Conservation (phyloP, 2,797 vertebrate species). For the Silurus lanzhouensis region DNA sequence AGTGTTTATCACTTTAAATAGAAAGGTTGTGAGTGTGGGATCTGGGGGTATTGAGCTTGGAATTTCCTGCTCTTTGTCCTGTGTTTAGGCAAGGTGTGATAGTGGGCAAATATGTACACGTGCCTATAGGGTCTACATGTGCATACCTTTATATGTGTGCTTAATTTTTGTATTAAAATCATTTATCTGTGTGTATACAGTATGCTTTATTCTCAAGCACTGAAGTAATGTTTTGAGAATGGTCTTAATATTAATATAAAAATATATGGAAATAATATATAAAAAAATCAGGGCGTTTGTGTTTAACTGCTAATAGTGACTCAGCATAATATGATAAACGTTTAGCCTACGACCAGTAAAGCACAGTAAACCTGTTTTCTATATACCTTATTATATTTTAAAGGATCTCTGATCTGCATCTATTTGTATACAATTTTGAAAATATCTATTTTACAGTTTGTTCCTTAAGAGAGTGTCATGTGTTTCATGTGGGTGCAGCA, state of each 20-base stretch:
- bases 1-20: constrained; percentile 39
- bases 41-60: not conserved
- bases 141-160: not conserved
- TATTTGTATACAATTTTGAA: not conserved
- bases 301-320: not conserved
- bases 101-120: not conserved
- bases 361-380: not conserved
- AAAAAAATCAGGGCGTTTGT: not conserved
- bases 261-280: no score
- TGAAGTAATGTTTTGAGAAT: not conserved
- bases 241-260: not conserved
- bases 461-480: not conserved
- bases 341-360: not conserved
- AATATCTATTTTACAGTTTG: not conserved
- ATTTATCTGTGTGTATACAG: not conserved
- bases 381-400: not conserved
- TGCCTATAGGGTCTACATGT: not conserved
- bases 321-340: not conserved
- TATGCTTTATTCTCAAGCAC: not conserved
- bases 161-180: constrained; percentile 8
- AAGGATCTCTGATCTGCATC: not conserved
- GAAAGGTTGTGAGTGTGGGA: constrained; percentile 1
- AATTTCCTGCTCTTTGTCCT: constrained; percentile 27
- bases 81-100: constrained; percentile 13
- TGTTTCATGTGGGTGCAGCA: not conserved